Conservation (phyloP, 2,888 invertebrate species). For the Rotaria sp. region DNA sequence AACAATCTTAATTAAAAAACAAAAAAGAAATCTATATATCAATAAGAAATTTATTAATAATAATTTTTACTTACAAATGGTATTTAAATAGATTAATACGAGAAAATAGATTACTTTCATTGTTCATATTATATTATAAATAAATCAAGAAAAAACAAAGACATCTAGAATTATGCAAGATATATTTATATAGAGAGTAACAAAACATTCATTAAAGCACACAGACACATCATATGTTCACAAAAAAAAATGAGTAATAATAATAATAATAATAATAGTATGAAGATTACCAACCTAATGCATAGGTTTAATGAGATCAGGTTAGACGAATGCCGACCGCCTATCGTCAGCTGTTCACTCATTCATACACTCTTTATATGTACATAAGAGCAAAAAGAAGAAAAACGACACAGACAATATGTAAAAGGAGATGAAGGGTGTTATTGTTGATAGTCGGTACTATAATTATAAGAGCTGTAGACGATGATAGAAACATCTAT, state of each 20-base stretch:
- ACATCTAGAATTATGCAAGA: neutral
- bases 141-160: neutral
- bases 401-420: neutral
- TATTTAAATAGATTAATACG: neutral
- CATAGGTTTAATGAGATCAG: neutral
- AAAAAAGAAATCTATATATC: neutral
- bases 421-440: neutral
- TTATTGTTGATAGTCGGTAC: neutral
- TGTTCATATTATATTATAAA: conserved; percentile 8
- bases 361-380: neutral
- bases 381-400: neutral
- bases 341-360: neutral
- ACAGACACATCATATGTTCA: neutral
- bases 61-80: neutral
- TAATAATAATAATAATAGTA: neutral
- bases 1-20: neutral
- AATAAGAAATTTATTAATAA: neutral
- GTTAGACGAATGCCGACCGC: neutral
- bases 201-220: neutral
- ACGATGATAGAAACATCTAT: neutral
- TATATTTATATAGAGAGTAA: neutral
- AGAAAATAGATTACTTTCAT: neutral
- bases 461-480: neutral
- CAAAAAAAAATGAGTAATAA: neutral
- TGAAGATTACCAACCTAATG: neutral